Conservation (phyloP, 2,888 invertebrate genomes). For the Rhagonycha fulva region DNA sequence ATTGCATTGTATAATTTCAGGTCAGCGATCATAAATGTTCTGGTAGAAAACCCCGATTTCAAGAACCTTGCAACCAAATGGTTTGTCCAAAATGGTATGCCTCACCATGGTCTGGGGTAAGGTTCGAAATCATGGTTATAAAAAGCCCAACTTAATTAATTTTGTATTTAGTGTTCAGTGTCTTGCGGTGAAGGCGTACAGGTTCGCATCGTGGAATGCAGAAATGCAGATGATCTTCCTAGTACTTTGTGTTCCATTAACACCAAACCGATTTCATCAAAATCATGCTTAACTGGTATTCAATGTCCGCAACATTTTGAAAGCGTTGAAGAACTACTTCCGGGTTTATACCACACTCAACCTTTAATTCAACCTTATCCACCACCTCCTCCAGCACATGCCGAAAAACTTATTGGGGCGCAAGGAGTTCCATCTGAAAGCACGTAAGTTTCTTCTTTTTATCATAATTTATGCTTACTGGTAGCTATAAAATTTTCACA, state of each 20-base stretch:
- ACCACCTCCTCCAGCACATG: constrained; percentile 65
- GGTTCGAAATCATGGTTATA: constrained; percentile 48
- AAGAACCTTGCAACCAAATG: constrained; percentile 82
- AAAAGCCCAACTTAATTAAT: background rate
- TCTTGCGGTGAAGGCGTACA: constrained; percentile 89
- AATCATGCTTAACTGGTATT: constrained; percentile 76
- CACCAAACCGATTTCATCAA: constrained; percentile 69
- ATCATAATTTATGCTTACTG: constrained; percentile 11
- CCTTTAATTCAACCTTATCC: constrained; percentile 71
- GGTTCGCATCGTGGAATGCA: constrained; percentile 81
- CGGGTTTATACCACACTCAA: constrained; percentile 66
- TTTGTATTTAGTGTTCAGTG: constrained; percentile 78
- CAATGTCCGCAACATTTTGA: constrained; percentile 63
- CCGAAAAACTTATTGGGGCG: constrained; percentile 72
- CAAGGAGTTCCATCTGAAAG: constrained; percentile 76
- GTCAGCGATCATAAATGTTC: constrained; percentile 79
- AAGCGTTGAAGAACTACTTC: constrained; percentile 63
- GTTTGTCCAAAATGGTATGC: constrained; percentile 89
- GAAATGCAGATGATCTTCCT: constrained; percentile 62
- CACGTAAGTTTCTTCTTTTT: constrained; percentile 65
- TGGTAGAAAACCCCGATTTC: constrained; percentile 75
- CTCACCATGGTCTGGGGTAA: constrained; percentile 89
- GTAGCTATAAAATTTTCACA: constrained; percentile 8
- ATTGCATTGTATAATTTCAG: constrained; percentile 54
- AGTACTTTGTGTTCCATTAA: constrained; percentile 68